Base-by-base conservation (phyloP, 2,888 invertebrate genomes). In the Folsomia manolachei region DNA sequence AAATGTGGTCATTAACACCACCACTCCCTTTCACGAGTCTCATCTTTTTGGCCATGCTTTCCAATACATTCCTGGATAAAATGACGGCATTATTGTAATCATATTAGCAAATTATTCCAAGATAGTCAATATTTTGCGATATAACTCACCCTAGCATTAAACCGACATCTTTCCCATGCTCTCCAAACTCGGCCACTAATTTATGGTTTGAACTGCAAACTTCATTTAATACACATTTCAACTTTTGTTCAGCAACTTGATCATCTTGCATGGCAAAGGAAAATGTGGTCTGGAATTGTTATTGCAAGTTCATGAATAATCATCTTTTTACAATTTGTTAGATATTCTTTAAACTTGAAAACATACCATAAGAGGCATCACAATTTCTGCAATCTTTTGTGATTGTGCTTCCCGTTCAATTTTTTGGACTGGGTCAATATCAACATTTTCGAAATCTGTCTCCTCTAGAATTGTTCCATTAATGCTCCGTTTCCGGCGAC, bases 61-160 rank as follows among this genome's bases (percentile, higher is more conserved):
- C 56, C 56, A 56, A 56, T n/a, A 56, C 56, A 21, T 56, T 56
- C n/a, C 56, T 56, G 51, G 9, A 56, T 19, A 56, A 19, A 14
- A 14, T 56, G 56, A 56, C 7, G 7, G 7, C 7, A 21, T 18
- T 18, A 51, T 51, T 66, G 52, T 21, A 39, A 66, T 7, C 24
- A 24, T 63, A 24, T 39, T 9, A 39, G 14, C 14, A 52, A 19
- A 52, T 2, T 7, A 23, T 23, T 27, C 25, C 9, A 19, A 64
- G n/a, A 27, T 52, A 23, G 2, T 39, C 51, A 51, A 21, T 66
- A 23, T 2, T 19, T 7, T 23, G 23, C 7, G 24, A n/a, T 67
- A n/a, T n/a, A n/a, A n/a, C n/a, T n/a, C n/a, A 67, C 67, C 53
- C 52, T 9, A 67, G 18, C 52, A 67, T 56, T 2, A 56, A 1